Evolutionary conservation across 2,888 invertebrate species (phyloP).

Genomic region (Lamproptera curius): DNA sequence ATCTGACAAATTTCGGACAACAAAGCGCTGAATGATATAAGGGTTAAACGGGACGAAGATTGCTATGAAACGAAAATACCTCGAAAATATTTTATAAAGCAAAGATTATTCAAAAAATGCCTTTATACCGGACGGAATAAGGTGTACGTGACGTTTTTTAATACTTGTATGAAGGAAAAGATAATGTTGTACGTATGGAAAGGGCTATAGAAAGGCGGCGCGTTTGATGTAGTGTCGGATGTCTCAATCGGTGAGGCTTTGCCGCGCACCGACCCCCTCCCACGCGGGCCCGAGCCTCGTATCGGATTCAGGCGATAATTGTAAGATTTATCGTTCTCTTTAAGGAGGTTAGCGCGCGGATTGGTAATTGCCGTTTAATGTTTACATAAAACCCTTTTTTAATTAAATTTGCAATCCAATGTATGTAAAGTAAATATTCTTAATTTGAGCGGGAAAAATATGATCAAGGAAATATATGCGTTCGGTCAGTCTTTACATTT

Average conservation of each 20-base stretch:
- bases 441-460: too few species aligned
- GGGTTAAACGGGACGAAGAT: slow-evolving; percentile 68
- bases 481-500: too few species aligned
- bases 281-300: slow-evolving; percentile 34
- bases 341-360: slow-evolving; percentile 7
- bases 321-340: slow-evolving; percentile 11
- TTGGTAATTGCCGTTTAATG: slow-evolving; percentile 3
- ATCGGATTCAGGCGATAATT: slow-evolving; percentile 13
- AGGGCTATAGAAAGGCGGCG: slow-evolving; percentile 66
- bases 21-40: slow-evolving; percentile 63
- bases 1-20: slow-evolving; percentile 74
- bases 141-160: slow-evolving; percentile 19
- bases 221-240: slow-evolving; percentile 72
- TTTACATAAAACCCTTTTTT: not conserved
- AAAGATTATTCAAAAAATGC: slow-evolving; percentile 23
- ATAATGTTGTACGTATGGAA: slow-evolving; percentile 45
- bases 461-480: too few species aligned
- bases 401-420: too few species aligned
- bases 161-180: slow-evolving; percentile 30
- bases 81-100: slow-evolving; percentile 15
- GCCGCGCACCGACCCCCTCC: slow-evolving; percentile 47
- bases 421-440: too few species aligned
- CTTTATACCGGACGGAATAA: slow-evolving; percentile 27
- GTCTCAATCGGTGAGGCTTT: slow-evolving; percentile 69
- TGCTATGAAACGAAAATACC: not conserved